Percentiles rank a stretch among this genome's conserved stretches.
phyloP scores from a whole-genome alignment of 2,113 vertebrate genomes.

The Sylvilagus bachmani region DNA sequence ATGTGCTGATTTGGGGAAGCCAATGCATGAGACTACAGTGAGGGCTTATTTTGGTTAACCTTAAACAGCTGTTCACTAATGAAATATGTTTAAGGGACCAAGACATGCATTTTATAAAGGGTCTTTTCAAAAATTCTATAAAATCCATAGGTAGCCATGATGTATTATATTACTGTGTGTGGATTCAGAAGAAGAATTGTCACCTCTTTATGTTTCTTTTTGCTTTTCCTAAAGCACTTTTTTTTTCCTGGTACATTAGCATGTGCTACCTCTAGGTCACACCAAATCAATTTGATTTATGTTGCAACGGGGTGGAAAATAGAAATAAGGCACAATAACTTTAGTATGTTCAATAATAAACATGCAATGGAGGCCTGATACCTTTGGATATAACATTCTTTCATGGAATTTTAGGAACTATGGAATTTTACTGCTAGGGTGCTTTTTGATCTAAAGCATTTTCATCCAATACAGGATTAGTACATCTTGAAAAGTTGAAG shows the following conservation, averaged over 20 bases:
- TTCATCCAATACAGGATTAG: slow-evolving; percentile 47
- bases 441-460: slow-evolving; percentile 32
- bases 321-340: slow-evolving; percentile 61
- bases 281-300: slow-evolving; percentile 75
- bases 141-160: slow-evolving; percentile 68
- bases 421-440: slow-evolving; percentile 5
- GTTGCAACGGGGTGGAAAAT: background rate
- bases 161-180: slow-evolving; percentile 72
- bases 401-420: slow-evolving; percentile 54
- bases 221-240: slow-evolving; percentile 63
- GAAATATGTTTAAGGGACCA: slow-evolving; percentile 69
- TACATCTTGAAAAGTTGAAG: slow-evolving; percentile 46
- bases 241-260: slow-evolving; percentile 54
- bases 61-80: slow-evolving; percentile 78
- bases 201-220: slow-evolving; percentile 76
- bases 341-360: slow-evolving; percentile 56
- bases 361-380: slow-evolving; percentile 43
- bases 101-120: slow-evolving; percentile 58
- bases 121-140: slow-evolving; percentile 61
- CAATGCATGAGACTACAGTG: slow-evolving; percentile 47
- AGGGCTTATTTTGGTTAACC: slow-evolving; percentile 65
- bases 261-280: slow-evolving; percentile 47
- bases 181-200: slow-evolving; percentile 73
- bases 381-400: slow-evolving; percentile 51
- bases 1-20: slow-evolving; percentile 56